phyloP scores from a whole-genome alignment of 2,888 invertebrate species.

The Pristionchus maxplancki region DNA sequence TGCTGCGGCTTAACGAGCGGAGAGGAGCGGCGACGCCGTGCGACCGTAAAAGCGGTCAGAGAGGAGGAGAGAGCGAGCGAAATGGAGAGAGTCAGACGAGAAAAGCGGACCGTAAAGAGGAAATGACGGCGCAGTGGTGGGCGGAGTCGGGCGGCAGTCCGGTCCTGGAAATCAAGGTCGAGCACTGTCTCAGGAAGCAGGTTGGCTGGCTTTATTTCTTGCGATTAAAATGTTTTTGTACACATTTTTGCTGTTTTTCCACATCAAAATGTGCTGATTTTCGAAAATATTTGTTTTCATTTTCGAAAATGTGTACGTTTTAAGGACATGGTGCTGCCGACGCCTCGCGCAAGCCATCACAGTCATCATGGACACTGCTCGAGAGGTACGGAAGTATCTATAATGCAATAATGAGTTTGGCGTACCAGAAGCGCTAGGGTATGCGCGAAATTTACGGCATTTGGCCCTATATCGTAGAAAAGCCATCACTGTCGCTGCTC shows the following conservation, averaged over 20 bases:
- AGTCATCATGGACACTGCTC: too few relatives aligned
- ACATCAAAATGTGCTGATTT: too few relatives aligned
- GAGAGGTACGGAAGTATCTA: too few relatives aligned
- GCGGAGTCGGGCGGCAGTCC: background rate
- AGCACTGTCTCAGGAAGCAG: background rate
- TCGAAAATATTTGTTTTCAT: too few relatives aligned
- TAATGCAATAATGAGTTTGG: too few relatives aligned
- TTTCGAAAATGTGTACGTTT: too few relatives aligned
- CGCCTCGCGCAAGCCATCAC: too few relatives aligned
- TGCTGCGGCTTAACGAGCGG: slow-evolving; percentile 38
- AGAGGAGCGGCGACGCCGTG: background rate
- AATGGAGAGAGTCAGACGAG: background rate
- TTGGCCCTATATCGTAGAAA: too few relatives aligned
- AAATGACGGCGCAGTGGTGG: background rate
- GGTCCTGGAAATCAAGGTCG: slow-evolving; percentile 24
- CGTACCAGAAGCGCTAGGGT: too few relatives aligned
- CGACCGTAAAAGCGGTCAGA: slow-evolving; percentile 22
- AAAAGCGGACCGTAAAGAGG: background rate
- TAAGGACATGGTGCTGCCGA: too few relatives aligned
- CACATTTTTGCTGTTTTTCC: background rate
- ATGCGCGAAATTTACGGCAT: too few relatives aligned
- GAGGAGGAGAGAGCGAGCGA: background rate
- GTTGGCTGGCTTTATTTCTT: background rate
- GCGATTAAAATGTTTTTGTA: background rate
- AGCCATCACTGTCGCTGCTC: too few relatives aligned